phyloP scores from a whole-genome alignment of 1,140 invertebrate species.

The Lepidostoma basale region DNA sequence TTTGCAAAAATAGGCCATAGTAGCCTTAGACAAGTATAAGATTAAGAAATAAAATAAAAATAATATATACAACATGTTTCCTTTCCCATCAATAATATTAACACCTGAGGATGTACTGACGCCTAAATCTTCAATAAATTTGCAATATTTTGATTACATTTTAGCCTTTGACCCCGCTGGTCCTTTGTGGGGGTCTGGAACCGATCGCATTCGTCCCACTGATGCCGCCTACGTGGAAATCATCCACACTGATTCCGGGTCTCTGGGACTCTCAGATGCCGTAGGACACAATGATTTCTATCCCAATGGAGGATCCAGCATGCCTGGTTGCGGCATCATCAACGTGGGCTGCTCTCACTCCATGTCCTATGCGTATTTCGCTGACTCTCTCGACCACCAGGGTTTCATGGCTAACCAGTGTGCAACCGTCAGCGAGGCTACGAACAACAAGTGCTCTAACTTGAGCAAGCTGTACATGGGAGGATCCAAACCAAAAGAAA shows the following conservation, averaged over 20 bases:
- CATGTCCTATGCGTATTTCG: slow-evolving; percentile 61
- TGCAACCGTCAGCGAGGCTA: slow-evolving; percentile 46
- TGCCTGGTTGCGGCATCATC: slow-evolving; percentile 66
- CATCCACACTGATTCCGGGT: slow-evolving; percentile 65
- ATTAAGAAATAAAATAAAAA: background rate
- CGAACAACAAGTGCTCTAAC: slow-evolving; percentile 48
- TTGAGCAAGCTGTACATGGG: slow-evolving; percentile 50
- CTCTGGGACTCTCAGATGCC: slow-evolving; percentile 51
- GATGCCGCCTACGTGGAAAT: slow-evolving; percentile 66
- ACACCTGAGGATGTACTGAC: background rate
- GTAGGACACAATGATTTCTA: slow-evolving; percentile 63
- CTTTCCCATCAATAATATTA: background rate
- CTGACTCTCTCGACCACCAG: slow-evolving; percentile 58
- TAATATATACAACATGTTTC: background rate
- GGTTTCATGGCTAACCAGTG: slow-evolving; percentile 57
- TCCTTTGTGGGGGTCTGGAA: slow-evolving; percentile 57
- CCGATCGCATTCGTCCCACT: slow-evolving; percentile 47
- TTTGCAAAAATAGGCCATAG: too few species aligned
- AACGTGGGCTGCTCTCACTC: slow-evolving; percentile 58
- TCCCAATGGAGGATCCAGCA: slow-evolving; percentile 64
- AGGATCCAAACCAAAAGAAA: slow-evolving; percentile 8
- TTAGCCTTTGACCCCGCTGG: slow-evolving; percentile 69
- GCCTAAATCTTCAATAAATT: too few species aligned
- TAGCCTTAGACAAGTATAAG: too few species aligned
- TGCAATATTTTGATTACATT: slow-evolving; percentile 2